Conservation (phyloP, 2,888 invertebrate genomes). For the Cerceris rybyensis region DNA sequence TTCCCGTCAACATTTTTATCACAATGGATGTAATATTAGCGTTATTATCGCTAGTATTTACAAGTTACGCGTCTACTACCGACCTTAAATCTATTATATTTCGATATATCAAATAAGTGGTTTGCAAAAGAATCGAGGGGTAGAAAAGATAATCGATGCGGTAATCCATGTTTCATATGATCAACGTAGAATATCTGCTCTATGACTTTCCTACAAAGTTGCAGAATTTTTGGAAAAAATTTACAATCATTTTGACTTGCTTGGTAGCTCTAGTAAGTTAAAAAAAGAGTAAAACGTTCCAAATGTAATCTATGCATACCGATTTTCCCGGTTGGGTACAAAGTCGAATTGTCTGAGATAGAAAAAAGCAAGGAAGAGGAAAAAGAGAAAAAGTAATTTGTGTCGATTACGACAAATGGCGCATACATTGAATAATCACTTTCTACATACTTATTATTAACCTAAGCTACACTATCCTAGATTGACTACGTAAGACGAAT, state of each 20-base stretch:
- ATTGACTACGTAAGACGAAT: neutral
- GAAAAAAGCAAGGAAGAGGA: neutral
- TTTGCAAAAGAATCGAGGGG: too few species aligned
- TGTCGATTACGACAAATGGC: constrained; percentile 3
- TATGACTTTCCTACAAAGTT: too few species aligned
- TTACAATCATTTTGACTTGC: too few species aligned
- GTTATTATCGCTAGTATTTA: neutral
- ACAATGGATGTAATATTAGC: neutral
- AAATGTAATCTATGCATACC: constrained; percentile 1
- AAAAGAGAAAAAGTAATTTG: neutral
- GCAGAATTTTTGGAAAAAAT: too few species aligned
- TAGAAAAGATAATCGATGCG: too few species aligned
- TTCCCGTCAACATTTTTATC: neutral
- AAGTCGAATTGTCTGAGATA: constrained; percentile 17
- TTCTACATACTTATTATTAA: neutral
- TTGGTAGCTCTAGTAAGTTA: too few species aligned
- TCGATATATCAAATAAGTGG: too few species aligned
- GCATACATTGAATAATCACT: constrained; percentile 26
- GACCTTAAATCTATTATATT: too few species aligned
- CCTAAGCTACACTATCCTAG: too few species aligned
- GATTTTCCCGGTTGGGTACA: constrained; percentile 1
- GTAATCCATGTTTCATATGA: too few species aligned
- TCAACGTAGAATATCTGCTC: too few species aligned
- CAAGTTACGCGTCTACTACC: neutral
- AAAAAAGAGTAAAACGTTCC: constrained; percentile 2